Evolutionary conservation across 2,888 invertebrate species (phyloP).

Genomic region (Meganola albula): DNA sequence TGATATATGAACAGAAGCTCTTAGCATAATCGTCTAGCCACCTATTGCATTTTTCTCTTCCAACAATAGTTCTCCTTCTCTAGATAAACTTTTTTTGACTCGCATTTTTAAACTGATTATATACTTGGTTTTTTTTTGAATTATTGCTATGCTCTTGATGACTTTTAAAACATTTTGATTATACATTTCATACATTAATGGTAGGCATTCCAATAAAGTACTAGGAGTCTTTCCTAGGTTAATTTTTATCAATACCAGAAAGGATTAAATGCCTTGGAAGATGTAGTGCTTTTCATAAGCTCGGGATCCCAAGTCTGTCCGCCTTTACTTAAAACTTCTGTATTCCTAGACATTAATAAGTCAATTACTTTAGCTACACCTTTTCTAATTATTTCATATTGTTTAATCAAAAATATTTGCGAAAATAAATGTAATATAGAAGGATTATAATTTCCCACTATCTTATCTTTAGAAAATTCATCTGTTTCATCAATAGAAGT

Average conservation of each 20-base stretch:
- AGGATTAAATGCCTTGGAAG: neutral
- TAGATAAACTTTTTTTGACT: no score
- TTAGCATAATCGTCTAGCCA: no score
- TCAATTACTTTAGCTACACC: neutral
- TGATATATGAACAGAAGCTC: no score
- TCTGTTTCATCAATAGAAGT: neutral
- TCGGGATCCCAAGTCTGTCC: slow-evolving; percentile 1
- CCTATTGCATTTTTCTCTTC: no score
- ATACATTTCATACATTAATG: no score
- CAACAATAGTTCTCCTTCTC: no score
- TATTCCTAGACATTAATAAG: neutral
- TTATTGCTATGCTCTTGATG: no score
- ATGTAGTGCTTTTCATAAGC: neutral
- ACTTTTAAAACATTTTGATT: no score
- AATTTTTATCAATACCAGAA: neutral
- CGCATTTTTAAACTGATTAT: no score
- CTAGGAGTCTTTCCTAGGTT: neutral
- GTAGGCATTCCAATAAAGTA: neutral
- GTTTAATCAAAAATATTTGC: neutral
- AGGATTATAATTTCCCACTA: neutral
- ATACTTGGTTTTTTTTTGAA: no score
- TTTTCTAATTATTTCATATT: neutral
- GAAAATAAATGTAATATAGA: neutral
- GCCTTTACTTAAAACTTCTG: neutral
- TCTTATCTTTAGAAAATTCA: neutral